Conservation (phyloP, 1,140 invertebrate species). For the Antheraea mylitta region DNA sequence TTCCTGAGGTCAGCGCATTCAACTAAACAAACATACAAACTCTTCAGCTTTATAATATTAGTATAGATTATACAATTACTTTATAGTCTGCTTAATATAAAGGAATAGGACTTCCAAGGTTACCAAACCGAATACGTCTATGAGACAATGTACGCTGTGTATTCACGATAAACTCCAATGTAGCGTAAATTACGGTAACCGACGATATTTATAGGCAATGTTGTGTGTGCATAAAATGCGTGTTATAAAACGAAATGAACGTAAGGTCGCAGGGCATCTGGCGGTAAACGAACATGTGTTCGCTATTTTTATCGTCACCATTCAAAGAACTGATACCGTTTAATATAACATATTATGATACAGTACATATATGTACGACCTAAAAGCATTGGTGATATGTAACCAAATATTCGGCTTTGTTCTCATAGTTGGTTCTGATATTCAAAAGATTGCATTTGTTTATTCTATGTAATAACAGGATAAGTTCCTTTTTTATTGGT, state of each 20-base stretch:
- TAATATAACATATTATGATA: slow-evolving; percentile 22
- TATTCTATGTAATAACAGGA: too few relatives aligned
- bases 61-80: background rate
- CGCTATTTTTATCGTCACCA: slow-evolving; percentile 63
- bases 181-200: slow-evolving; percentile 39
- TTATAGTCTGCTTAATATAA: background rate
- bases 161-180: slow-evolving; percentile 38
- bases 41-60: background rate
- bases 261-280: slow-evolving; percentile 72
- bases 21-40: background rate
- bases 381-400: slow-evolving; percentile 20
- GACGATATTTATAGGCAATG: slow-evolving; percentile 46
- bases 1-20: too few relatives aligned
- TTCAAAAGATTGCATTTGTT: too few relatives aligned
- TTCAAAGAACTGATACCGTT: slow-evolving; percentile 57
- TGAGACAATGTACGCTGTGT: slow-evolving; percentile 14
- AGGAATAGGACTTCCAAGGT: slow-evolving; percentile 17
- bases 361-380: slow-evolving; percentile 13
- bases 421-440: too few relatives aligned
- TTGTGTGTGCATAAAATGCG: slow-evolving; percentile 35
- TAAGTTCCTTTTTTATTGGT: too few relatives aligned
- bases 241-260: slow-evolving; percentile 43
- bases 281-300: slow-evolving; percentile 54
- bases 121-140: background rate
- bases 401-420: too few relatives aligned